These are phyloP conservation scores for Hycleus cichorii DNA, from an alignment of 1,140 invertebrate genomes.

Conservation along the genomic window DNA sequence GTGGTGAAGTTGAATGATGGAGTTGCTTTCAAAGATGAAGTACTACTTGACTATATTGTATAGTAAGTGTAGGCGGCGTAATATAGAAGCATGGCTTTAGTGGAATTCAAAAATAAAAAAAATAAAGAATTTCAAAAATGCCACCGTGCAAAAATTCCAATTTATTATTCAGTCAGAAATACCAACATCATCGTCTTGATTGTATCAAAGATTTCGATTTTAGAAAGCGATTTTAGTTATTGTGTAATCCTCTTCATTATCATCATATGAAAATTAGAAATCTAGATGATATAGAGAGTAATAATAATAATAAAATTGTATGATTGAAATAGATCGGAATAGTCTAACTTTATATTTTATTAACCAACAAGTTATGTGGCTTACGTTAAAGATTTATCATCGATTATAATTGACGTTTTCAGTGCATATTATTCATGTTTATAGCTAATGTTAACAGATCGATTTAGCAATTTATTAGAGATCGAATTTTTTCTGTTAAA, in stretches of 20 bases:
- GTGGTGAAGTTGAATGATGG: slow-evolving; percentile 13
- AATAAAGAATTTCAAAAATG: background rate
- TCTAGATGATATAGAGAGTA: background rate
- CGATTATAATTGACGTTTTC: slow-evolving; percentile 28
- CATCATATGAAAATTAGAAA: background rate
- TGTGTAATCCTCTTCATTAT: background rate
- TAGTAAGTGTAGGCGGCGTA: slow-evolving; percentile 8
- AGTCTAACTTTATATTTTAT: background rate
- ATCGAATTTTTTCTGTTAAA: background rate
- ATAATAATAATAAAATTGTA: background rate
- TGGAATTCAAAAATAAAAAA: background rate
- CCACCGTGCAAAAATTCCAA: background rate
- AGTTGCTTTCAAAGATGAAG: background rate
- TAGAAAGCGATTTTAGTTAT: background rate
- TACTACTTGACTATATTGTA: background rate
- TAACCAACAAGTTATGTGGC: slow-evolving; percentile 19
- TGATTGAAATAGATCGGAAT: background rate
- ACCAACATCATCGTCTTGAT: background rate
- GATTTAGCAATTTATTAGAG: slow-evolving; percentile 19
- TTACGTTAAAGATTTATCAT: slow-evolving; percentile 23
- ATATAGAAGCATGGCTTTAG: slow-evolving; percentile 5
- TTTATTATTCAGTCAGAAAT: background rate
- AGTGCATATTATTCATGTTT: slow-evolving; percentile 28
- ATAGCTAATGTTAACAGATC: slow-evolving; percentile 23
- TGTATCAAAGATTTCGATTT: background rate